phyloP scores from a whole-genome alignment of 1,140 invertebrate species.

The Mamestra configurata region DNA sequence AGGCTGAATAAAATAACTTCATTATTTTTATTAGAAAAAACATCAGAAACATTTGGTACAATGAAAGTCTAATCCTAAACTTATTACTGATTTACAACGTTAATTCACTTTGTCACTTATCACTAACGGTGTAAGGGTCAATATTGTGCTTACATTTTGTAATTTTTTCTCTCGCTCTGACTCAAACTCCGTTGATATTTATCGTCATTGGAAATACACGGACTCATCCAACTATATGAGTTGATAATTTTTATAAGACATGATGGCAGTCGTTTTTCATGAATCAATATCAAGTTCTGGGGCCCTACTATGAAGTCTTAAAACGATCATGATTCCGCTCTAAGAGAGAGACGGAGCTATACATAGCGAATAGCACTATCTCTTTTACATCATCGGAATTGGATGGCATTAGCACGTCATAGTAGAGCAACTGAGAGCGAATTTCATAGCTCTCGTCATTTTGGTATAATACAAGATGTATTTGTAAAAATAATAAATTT shows the following conservation, averaged over 20 bases:
- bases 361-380: too few species aligned
- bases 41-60: slow-evolving; percentile 11
- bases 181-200: background rate
- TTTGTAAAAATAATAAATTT: too few species aligned
- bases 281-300: background rate
- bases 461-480: too few species aligned
- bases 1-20: too few species aligned
- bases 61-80: background rate
- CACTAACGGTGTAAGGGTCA: background rate
- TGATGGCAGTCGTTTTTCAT: background rate
- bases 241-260: background rate
- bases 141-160: slow-evolving; percentile 14
- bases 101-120: slow-evolving; percentile 17
- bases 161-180: background rate
- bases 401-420: too few species aligned
- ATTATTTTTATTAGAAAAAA: too few species aligned
- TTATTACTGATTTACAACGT: background rate
- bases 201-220: background rate
- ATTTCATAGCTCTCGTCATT: too few species aligned
- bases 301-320: too few species aligned
- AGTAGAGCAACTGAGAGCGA: too few species aligned
- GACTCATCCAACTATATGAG: background rate
- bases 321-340: too few species aligned
- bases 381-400: too few species aligned
- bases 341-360: too few species aligned